Evolutionary conservation across 2,113 vertebrate species (phyloP).

Genomic region (Saccopteryx bilineata): DNA sequence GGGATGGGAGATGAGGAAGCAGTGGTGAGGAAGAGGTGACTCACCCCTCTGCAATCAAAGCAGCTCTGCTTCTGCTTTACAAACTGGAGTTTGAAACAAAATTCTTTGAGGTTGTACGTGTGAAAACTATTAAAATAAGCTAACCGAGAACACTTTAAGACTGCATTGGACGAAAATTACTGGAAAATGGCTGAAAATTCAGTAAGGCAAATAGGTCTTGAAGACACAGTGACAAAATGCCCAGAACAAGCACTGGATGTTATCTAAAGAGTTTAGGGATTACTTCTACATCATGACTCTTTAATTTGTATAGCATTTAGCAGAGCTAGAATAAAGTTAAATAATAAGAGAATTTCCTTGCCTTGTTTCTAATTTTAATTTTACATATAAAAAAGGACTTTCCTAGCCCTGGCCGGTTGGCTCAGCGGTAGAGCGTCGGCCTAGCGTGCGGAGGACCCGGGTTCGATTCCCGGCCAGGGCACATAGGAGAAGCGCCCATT

Average conservation of each 20-base stretch:
- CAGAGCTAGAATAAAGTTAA: slow-evolving; percentile 5
- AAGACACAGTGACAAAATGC: not conserved
- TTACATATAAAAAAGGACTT: not conserved
- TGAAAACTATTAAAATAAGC: slow-evolving; percentile 48
- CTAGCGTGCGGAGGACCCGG: too few species aligned
- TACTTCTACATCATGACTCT: not conserved
- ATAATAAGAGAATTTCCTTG: not conserved
- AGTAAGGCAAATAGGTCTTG: not conserved
- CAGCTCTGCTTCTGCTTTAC: not conserved
- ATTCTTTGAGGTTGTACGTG: not conserved
- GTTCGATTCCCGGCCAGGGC: too few species aligned
- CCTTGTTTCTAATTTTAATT: slow-evolving; percentile 32
- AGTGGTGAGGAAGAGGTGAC: not conserved
- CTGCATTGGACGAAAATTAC: not conserved
- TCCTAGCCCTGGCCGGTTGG: too few species aligned
- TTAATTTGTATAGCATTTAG: not conserved
- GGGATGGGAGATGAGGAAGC: too few species aligned
- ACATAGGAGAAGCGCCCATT: too few species aligned
- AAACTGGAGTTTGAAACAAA: not conserved
- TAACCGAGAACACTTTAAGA: not conserved
- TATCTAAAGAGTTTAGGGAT: not conserved
- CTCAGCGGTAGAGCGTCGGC: too few species aligned
- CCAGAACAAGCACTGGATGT: not conserved
- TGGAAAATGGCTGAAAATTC: not conserved
- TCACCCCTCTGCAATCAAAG: not conserved